A percentile compares a stretch with the other conserved stretches of the same genome.
These are phyloP conservation scores for Uloborus diversus DNA, from an alignment of 1,140 invertebrate genomes.

Conservation along the genomic window DNA sequence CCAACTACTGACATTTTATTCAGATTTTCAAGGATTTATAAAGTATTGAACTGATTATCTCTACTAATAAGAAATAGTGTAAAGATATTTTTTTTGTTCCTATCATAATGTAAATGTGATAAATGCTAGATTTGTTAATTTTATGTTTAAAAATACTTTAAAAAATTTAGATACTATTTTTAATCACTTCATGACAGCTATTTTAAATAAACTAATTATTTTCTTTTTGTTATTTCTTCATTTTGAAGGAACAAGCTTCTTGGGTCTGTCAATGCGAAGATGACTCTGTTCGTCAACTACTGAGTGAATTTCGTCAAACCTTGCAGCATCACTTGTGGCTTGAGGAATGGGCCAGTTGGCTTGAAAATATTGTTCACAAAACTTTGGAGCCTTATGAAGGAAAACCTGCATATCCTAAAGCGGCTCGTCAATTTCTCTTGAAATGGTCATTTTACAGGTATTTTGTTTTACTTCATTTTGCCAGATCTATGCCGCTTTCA, in stretches of 20 bases:
- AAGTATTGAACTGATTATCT: too few relatives aligned
- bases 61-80: too few relatives aligned
- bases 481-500: too few relatives aligned
- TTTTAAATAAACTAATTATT: background rate
- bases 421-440: slow-evolving; percentile 87
- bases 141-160: background rate
- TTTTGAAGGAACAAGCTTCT: slow-evolving; percentile 78
- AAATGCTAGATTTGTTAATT: background rate
- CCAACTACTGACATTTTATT: too few relatives aligned
- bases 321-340: slow-evolving; percentile 91
- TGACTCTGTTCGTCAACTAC: slow-evolving; percentile 83
- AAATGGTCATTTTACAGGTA: slow-evolving; percentile 99
- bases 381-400: slow-evolving; percentile 89
- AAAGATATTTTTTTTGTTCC: background rate
- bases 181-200: background rate
- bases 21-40: too few relatives aligned
- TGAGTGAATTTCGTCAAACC: slow-evolving; percentile 93
- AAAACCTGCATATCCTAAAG: slow-evolving; percentile 83
- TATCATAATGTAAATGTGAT: background rate
- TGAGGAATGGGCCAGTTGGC: slow-evolving; percentile 97
- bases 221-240: slow-evolving; percentile 36
- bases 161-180: background rate
- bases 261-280: slow-evolving; percentile 98
- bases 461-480: too few relatives aligned
- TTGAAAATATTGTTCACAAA: slow-evolving; percentile 88